A percentile compares a stretch with the other conserved stretches of the same genome.
Conservation (phyloP, 1,140 invertebrate species). For the Ceratosolen fusciceps region DNA sequence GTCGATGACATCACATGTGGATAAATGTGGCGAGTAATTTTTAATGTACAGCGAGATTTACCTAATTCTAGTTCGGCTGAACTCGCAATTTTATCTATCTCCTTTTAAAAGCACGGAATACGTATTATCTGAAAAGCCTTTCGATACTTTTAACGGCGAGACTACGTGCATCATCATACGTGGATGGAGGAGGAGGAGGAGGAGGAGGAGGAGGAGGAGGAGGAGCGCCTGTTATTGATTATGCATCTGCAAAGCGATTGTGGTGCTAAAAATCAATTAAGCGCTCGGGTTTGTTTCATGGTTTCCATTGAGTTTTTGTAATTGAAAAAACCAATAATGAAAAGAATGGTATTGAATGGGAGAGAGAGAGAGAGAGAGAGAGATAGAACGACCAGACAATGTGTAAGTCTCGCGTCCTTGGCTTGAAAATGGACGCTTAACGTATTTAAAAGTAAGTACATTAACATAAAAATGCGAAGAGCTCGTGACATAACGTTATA, state of each 20-base stretch:
- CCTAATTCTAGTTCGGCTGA: neutral
- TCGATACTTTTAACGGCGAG: neutral
- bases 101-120: neutral
- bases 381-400: conserved; percentile 3
- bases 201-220: too few species aligned
- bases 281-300: neutral
- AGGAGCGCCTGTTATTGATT: neutral
- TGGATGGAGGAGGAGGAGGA: too few species aligned
- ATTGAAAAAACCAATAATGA: neutral
- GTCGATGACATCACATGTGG: neutral
- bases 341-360: neutral
- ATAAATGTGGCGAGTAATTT: neutral
- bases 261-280: neutral
- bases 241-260: neutral
- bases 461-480: conserved; percentile 26
- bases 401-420: neutral
- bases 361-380: neutral
- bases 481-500: neutral
- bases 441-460: conserved; percentile 10
- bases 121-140: neutral
- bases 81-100: too few species aligned
- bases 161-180: neutral
- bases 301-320: neutral
- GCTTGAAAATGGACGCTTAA: neutral
- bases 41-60: neutral